phyloP scores from a whole-genome alignment of 1,140 invertebrate genomes.

The Saccostrea cuccullata region DNA sequence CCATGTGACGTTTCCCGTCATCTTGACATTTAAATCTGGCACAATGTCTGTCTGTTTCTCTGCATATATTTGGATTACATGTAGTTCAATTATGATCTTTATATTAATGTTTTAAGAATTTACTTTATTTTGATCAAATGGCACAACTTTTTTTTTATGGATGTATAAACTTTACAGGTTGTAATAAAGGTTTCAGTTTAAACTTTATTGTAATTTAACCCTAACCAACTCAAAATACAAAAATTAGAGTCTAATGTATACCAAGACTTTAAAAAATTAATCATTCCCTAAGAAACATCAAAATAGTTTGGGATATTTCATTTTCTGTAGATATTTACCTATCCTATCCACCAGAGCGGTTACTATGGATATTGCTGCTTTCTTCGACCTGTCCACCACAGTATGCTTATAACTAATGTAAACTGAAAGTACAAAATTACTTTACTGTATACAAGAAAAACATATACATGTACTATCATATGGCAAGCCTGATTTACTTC shows the following conservation, averaged over 20 bases:
- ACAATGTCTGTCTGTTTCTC: slow-evolving; percentile 54
- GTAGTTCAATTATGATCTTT: no score
- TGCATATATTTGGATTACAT: background rate
- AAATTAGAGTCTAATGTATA: no score
- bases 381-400: slow-evolving; percentile 80
- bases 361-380: slow-evolving; percentile 85
- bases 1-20: slow-evolving; percentile 88
- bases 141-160: no score
- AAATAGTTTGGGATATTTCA: background rate
- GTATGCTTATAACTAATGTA: slow-evolving; percentile 86
- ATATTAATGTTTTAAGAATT: no score
- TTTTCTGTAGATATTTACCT: slow-evolving; percentile 69
- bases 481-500: no score
- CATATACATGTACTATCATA: no score
- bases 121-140: no score
- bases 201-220: no score
- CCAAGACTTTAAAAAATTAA: background rate
- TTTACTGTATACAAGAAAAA: no score
- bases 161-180: no score
- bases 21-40: slow-evolving; percentile 84
- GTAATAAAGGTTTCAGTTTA: no score
- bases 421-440: slow-evolving; percentile 76
- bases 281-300: background rate
- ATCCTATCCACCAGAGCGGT: slow-evolving; percentile 88
- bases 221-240: no score